phyloP scores from a whole-genome alignment of 2,888 invertebrate species.

The Andrena praecox region DNA sequence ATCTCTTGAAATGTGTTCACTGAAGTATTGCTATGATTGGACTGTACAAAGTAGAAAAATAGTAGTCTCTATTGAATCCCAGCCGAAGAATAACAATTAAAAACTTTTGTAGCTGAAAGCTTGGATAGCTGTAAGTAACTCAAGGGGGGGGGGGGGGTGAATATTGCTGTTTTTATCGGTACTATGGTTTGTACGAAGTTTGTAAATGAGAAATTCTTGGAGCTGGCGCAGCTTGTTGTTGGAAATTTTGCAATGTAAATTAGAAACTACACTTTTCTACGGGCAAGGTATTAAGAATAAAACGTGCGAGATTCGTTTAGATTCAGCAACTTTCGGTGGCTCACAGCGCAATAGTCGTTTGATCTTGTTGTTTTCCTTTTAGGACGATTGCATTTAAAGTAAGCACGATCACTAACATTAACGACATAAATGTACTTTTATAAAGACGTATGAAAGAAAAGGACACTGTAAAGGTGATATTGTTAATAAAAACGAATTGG shows the following conservation, averaged over 20 bases:
- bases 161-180: neutral
- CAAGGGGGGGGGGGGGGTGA: neutral
- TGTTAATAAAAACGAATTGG: constrained; percentile 60
- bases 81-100: neutral
- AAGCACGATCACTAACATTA: constrained; percentile 32
- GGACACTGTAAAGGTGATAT: constrained; percentile 48
- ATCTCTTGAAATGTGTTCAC: constrained; percentile 10
- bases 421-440: constrained; percentile 52
- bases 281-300: neutral
- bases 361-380: constrained; percentile 16
- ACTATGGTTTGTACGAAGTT: neutral
- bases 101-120: neutral
- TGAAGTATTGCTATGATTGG: constrained; percentile 1
- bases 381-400: constrained; percentile 22
- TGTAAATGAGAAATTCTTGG: neutral
- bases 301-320: constrained; percentile 8
- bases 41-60: constrained; percentile 39
- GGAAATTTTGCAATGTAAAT: constrained; percentile 11
- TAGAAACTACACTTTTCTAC: constrained; percentile 38
- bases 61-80: constrained; percentile 25
- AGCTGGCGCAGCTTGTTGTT: constrained; percentile 6
- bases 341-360: constrained; percentile 13
- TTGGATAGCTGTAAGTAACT: constrained; percentile 21
- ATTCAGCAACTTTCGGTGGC: neutral
- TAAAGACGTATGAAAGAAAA: constrained; percentile 36